Evolutionary conservation across 2,113 vertebrate genomes (phyloP).

Genomic region (Prionailurus bengalensis): DNA sequence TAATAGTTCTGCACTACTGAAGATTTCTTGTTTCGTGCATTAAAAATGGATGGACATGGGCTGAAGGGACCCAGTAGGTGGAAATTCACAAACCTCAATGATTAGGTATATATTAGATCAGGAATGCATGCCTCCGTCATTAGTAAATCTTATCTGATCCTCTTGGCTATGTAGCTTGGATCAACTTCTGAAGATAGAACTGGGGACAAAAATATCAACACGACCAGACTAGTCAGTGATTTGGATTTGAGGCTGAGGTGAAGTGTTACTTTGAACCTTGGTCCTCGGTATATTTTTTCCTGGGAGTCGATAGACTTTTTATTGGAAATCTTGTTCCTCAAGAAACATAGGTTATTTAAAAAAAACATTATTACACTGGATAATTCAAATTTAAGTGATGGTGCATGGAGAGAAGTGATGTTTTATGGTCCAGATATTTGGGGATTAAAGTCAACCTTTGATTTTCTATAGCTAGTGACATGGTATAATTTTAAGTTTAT

Average conservation of each 20-base stretch:
- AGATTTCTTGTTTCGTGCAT: not conserved
- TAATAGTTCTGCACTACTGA: not conserved
- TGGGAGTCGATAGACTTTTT: not conserved
- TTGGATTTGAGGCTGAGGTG: not conserved
- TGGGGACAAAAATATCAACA: not conserved
- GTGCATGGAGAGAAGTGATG: not conserved
- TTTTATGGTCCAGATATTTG: constrained; percentile 50
- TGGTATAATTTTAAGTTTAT: constrained; percentile 60
- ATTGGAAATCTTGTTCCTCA: constrained; percentile 42
- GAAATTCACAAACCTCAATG: not conserved
- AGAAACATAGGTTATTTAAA: not conserved
- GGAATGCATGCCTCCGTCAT: not conserved
- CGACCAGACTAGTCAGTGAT: not conserved
- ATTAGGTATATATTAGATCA: not conserved
- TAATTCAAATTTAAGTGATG: constrained; percentile 68
- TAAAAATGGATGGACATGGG: not conserved
- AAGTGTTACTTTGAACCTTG: not conserved
- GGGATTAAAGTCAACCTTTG: constrained; percentile 57
- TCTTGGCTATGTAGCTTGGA: not conserved
- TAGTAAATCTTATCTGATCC: constrained; percentile 25
- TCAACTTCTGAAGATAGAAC: not conserved
- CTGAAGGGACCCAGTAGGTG: not conserved
- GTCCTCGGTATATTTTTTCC: not conserved
- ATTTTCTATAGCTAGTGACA: constrained; percentile 51
- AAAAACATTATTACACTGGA: not conserved